Conservation (phyloP, 2,888 invertebrate species). For the Apodemia duryi region DNA sequence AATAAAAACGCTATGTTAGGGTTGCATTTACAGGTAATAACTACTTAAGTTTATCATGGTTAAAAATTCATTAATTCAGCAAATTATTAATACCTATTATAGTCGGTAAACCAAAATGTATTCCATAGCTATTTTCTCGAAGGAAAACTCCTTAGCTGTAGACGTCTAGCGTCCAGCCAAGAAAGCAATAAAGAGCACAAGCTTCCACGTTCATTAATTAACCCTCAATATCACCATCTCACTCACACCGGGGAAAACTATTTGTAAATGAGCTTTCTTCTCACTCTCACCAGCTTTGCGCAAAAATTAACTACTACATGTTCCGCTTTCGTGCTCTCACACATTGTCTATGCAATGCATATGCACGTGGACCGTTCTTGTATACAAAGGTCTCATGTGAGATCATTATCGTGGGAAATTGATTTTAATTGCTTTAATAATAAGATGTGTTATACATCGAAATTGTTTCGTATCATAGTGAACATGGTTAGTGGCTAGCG, state of each 20-base stretch:
- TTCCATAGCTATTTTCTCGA: slow-evolving; percentile 60
- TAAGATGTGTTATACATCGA: slow-evolving; percentile 57
- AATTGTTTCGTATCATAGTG: slow-evolving; percentile 44
- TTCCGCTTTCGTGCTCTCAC: slow-evolving; percentile 63
- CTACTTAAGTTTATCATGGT: background rate
- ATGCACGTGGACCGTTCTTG: slow-evolving; percentile 50
- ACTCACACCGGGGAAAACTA: slow-evolving; percentile 61
- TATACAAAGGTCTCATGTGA: slow-evolving; percentile 44
- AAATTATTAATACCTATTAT: background rate
- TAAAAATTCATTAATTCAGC: slow-evolving; percentile 1
- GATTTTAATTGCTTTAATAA: slow-evolving; percentile 52
- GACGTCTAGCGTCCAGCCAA: slow-evolving; percentile 76
- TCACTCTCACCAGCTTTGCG: slow-evolving; percentile 75
- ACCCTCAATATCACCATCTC: slow-evolving; percentile 64
- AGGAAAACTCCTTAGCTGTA: slow-evolving; percentile 73
- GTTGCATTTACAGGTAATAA: background rate
- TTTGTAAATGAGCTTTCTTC: slow-evolving; percentile 74
- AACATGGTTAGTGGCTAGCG: slow-evolving; percentile 42
- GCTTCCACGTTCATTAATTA: slow-evolving; percentile 81
- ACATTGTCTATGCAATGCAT: slow-evolving; percentile 66
- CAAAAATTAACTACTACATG: slow-evolving; percentile 79
- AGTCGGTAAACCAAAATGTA: slow-evolving; percentile 31
- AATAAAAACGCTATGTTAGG: background rate
- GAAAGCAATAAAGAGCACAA: slow-evolving; percentile 80
- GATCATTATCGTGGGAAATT: slow-evolving; percentile 45